Conservation (phyloP, 1,140 invertebrate species). For the Diuraphis noxia region DNA sequence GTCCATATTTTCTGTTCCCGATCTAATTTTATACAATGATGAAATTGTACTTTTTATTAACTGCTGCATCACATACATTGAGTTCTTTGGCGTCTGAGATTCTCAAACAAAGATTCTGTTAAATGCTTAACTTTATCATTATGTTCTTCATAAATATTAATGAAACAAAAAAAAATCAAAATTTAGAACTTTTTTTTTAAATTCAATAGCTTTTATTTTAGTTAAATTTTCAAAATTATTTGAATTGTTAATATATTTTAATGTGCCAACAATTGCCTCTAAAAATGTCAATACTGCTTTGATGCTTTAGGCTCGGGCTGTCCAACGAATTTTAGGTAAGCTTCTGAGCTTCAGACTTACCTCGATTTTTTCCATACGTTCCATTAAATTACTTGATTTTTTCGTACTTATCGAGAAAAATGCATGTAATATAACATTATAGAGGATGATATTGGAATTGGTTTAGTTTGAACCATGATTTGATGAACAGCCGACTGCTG, state of each 20-base stretch:
- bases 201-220: neutral
- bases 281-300: conserved; percentile 20
- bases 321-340: conserved; percentile 45
- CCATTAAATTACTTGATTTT: conserved; percentile 29
- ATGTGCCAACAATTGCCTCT: conserved; percentile 20
- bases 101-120: conserved; percentile 39
- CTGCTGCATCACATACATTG: neutral
- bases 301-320: conserved; percentile 23
- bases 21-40: neutral
- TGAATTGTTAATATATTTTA: conserved; percentile 34
- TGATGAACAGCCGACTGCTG: no score
- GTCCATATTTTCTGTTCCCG: neutral
- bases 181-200: conserved; percentile 42
- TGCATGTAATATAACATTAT: no score
- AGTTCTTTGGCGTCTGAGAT: conserved; percentile 22
- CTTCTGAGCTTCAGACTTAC: conserved; percentile 5
- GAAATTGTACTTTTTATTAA: neutral
- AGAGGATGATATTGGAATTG: no score
- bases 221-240: conserved; percentile 28
- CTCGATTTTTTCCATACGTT: conserved; percentile 23
- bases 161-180: conserved; percentile 34
- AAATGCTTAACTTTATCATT: conserved; percentile 17
- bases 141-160: conserved; percentile 37
- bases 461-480: no score
- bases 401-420: conserved; percentile 15